phyloP scores from a whole-genome alignment of 2,888 invertebrate species.

The Zaprionus bogoriensis region DNA sequence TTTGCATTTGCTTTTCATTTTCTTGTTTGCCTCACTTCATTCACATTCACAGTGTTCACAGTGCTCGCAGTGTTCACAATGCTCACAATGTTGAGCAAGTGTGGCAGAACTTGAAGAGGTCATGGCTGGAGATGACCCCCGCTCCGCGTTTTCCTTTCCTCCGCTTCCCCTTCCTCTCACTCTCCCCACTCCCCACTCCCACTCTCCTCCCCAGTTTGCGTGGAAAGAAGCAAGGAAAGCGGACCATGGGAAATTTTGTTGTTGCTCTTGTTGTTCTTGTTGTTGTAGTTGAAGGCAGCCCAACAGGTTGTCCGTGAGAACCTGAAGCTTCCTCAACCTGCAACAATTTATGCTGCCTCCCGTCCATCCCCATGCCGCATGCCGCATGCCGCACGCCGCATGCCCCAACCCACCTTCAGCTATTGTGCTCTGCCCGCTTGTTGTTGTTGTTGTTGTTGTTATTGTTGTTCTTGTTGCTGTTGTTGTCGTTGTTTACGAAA shows the following conservation, averaged over 20 bases:
- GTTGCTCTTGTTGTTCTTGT: no score
- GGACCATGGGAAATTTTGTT: constrained; percentile 18
- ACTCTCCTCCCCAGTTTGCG: no score
- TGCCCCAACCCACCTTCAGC: not conserved
- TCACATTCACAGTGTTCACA: constrained; percentile 23
- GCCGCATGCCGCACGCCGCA: not conserved
- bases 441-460: constrained; percentile 20
- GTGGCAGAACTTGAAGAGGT: constrained; percentile 42
- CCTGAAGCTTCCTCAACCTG: constrained; percentile 53
- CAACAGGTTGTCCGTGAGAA: constrained; percentile 48
- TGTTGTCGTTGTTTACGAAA: constrained; percentile 39
- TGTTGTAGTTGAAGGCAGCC: constrained; percentile 13
- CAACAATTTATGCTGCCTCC: constrained; percentile 18
- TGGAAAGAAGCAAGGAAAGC: no score
- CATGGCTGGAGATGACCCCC: constrained; percentile 42
- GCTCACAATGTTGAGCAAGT: constrained; percentile 20
- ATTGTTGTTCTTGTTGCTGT: constrained; percentile 28
- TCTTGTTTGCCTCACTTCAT: constrained; percentile 41
- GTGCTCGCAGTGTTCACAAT: constrained; percentile 8
- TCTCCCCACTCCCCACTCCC: no score
- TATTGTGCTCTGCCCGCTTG: constrained; percentile 11
- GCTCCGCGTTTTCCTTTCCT: not conserved
- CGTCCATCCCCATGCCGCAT: not conserved
- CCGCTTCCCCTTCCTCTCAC: not conserved
- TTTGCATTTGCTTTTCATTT: constrained; percentile 55